Evolutionary conservation across 64 coral and sea anemone genomes (phyloP).

Genomic region (Montipora cactus): DNA sequence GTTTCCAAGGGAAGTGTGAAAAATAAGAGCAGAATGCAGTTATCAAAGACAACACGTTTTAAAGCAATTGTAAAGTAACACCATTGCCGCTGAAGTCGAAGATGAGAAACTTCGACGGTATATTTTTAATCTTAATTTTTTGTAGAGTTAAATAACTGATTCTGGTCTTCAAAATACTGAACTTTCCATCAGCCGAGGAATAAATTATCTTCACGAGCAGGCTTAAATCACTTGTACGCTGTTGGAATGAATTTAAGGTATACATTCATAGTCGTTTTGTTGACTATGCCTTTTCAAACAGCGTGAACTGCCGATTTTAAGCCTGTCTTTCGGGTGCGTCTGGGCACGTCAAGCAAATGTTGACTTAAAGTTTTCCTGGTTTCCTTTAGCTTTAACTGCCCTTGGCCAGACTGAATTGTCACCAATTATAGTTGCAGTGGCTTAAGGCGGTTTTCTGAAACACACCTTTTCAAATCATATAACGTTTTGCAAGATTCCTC

Average conservation of each 20-base stretch:
- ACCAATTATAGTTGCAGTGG: neutral
- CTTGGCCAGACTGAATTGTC: neutral
- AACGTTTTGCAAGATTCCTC: too few relatives aligned
- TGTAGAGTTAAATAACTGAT: neutral
- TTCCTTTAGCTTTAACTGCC: too few relatives aligned
- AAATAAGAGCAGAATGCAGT: slow-evolving; percentile 4
- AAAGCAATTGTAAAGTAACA: neutral
- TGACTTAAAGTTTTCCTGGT: neutral
- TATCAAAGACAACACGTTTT: neutral
- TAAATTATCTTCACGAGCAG: slow-evolving; percentile 15
- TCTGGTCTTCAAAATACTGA: neutral
- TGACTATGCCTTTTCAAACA: neutral
- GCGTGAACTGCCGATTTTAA: neutral
- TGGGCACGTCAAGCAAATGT: slow-evolving; percentile 11
- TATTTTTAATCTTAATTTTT: slow-evolving; percentile 6
- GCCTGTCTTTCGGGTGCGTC: neutral
- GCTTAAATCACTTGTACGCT: neutral
- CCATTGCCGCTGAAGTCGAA: neutral
- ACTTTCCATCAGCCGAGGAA: slow-evolving; percentile 35
- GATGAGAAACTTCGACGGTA: neutral
- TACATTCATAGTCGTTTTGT: neutral
- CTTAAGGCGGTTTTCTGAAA: too few relatives aligned
- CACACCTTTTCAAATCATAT: too few relatives aligned
- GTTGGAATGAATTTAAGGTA: neutral
- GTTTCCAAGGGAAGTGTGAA: slow-evolving; percentile 31